Evolutionary conservation across 2,797 vertebrate genomes (phyloP).

Genomic region (Silurus aristotelis): DNA sequence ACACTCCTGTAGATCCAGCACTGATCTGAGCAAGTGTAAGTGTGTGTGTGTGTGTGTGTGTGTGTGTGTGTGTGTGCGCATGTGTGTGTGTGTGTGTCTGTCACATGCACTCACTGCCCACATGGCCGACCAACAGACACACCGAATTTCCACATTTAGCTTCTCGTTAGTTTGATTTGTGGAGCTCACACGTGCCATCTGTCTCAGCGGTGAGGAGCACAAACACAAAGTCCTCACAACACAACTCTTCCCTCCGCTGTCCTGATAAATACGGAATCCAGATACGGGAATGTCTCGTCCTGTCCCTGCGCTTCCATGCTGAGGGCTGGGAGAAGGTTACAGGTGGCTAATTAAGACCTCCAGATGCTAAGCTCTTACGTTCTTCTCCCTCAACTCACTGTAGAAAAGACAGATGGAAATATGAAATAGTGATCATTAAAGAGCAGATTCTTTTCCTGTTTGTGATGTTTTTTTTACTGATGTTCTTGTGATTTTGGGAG

Average conservation of each 20-base stretch:
- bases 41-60: neutral
- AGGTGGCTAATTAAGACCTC: neutral
- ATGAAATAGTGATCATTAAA: no score
- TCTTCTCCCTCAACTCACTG: neutral
- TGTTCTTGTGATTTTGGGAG: no score
- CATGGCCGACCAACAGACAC: neutral
- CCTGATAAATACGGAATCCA: neutral
- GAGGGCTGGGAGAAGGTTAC: neutral
- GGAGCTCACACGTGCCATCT: constrained; percentile 25
- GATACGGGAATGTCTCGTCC: neutral
- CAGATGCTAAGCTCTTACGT: neutral
- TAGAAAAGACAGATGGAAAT: neutral
- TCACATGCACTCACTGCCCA: neutral
- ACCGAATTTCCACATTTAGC: constrained; percentile 26
- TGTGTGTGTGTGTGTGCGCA: neutral
- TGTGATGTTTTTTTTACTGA: no score
- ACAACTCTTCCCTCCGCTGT: neutral
- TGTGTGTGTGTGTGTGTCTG: neutral
- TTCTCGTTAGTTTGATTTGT: constrained; percentile 29
- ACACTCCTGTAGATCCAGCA: constrained; percentile 5
- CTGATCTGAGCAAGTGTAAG: constrained; percentile 20
- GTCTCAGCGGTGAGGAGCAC: constrained; percentile 2
- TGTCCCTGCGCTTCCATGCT: neutral
- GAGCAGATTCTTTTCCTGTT: no score
- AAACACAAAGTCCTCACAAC: neutral